These are phyloP conservation scores for Isaurus tuberculatus DNA, from an alignment of 92 coral and sea anemone genomes.

Conservation along the genomic window DNA sequence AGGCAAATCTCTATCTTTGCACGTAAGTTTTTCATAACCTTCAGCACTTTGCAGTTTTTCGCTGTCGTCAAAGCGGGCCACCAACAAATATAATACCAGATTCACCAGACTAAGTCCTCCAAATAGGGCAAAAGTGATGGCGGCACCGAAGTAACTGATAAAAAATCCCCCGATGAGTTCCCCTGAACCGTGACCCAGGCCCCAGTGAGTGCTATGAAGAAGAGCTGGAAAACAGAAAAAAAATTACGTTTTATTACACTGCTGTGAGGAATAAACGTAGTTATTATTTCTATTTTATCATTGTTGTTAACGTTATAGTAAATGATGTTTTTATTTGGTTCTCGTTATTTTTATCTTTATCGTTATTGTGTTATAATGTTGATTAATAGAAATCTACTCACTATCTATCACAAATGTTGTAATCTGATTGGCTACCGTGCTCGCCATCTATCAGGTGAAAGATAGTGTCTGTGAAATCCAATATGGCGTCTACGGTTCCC, in stretches of 20 bases:
- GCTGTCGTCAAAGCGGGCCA: conserved; percentile 56
- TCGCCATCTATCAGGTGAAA: no score
- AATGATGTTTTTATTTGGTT: no score
- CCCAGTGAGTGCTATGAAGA: conserved; percentile 91
- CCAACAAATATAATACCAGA: conserved; percentile 69
- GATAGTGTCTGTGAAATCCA: no score
- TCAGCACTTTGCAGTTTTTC: conserved; percentile 25
- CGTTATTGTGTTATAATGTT: no score
- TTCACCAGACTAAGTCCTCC: conserved; percentile 72
- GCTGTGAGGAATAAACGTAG: no score
- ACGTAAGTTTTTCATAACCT: conserved; percentile 51
- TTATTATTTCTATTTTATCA: no score
- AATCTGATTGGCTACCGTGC: no score
- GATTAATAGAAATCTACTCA: no score
- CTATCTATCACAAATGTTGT: no score
- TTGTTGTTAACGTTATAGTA: no score
- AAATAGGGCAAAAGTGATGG: conserved; percentile 79
- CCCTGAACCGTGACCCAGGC: conserved; percentile 93
- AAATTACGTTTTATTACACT: background rate
- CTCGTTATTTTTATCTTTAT: no score
- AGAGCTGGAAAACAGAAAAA: conserved; percentile 60
- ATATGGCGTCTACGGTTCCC: no score
- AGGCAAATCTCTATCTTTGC: background rate
- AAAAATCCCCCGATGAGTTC: conserved; percentile 91
- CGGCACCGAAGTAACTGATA: conserved; percentile 82